Evolutionary conservation across 2,797 vertebrate genomes (phyloP), one percentile per base, ranked within the genome.

Genomic region (Sebastes vulpes): DNA sequence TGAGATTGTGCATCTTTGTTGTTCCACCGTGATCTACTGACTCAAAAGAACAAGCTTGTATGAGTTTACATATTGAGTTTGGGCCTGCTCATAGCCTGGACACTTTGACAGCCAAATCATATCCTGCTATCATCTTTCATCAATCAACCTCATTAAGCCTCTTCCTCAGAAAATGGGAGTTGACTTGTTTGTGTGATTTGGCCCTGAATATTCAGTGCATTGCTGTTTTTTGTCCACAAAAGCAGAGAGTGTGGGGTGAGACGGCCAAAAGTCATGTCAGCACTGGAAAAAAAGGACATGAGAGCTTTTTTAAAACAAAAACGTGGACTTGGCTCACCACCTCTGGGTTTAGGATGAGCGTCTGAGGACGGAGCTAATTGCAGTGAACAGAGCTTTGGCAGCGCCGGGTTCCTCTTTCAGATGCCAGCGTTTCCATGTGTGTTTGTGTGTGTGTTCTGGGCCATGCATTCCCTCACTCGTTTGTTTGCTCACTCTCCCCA

Each of bases 351-450:
- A 77, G 75, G 81, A 73, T 28, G 57, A 84, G 75, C 6, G 82
- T 89, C 82, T 87, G 87, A 79, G 87, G 86, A 91, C 5, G 29
- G 60, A 84, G 82, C 85, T 89, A 81, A 91, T 83, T 92, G 89
- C 76, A 77, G 72, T 82, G 87, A 81, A 81, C 84, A 84, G 74
- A 88, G 84, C 85, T 88, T 84, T 92, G 89, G 89, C 91, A 89
- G 76, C 9, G 4, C 59, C 1, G 5, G n/a, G 8, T 29, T 72
- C 38, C 68, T 77, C 77, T 59, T 79, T 92, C 80, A 79, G 85
- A 84, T 82, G 91, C 87, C 91, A 90, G 57, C 21, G 5, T 66
- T 66, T 78, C 31, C 46, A 21, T 31, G 18, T 66, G 64, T 66
- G 26, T 67, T 2, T 18, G 66, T 77, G 59, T 76, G 59, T 70